Evolutionary conservation across 2,113 vertebrate genomes (phyloP), one percentile per base, ranked within the genome.

Genomic region (Dipodomys spectabilis): DNA sequence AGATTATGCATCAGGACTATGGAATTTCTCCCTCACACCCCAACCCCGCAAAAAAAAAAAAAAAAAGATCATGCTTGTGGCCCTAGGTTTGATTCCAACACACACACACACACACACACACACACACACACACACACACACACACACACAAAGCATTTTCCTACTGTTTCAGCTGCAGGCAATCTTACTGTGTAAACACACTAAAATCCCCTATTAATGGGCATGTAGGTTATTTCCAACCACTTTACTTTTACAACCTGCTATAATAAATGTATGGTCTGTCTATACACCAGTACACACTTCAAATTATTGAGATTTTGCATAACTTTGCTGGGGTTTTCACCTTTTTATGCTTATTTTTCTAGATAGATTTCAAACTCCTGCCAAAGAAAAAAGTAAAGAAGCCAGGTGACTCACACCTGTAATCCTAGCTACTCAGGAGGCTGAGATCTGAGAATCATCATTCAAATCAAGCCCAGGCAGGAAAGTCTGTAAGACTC

Each of bases 241-340:
- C 28, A 83, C 53, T 57, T 39, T 13, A 13, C 53, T 57, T 57
- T 57, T 57, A 57, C 16, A 57, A 57, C 53, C 71, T 80, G 27
- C 65, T 49, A 20, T 84, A 72, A 71, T 53, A 87, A 83, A 65
- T 87, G 16, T 67, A 67, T 69, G 68, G 1, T 69, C 28, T 25
- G 65, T 12, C 68, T 69, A 72, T 35, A 72, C 25, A 28, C 25
- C 23, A 67, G 8, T 67, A 67, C 65, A 35, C 20, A 65, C 65
- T 49, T 94, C 65, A 72, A 80, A 79, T 87, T 60, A 84, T 15
- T 73, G 57, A 78, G 45, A 79, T 25, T 78, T 71, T 60, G 82
- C 3, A 18, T 30, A 72, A 62, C 28, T 68, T 44, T 35, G 65
- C n/a, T 62, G 23, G 30, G 13, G 77, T 84, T 82, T 78, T 32